These are phyloP conservation scores for Carassius carassius DNA, from an alignment of 2,113 vertebrate genomes.

Conservation along the genomic window DNA sequence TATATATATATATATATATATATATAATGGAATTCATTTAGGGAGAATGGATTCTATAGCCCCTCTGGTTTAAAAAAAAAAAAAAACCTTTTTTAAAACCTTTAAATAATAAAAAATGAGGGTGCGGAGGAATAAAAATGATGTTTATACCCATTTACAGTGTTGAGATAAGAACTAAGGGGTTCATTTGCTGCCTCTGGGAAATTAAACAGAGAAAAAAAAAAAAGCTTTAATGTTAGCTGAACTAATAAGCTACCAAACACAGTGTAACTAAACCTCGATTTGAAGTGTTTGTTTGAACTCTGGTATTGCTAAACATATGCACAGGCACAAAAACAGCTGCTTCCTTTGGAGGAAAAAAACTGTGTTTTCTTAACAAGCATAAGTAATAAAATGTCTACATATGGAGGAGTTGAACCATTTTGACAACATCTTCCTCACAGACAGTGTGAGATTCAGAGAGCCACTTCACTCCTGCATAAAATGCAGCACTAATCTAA, in stretches of 20 bases:
- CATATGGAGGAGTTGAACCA: constrained; percentile 16
- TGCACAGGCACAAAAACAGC: constrained; percentile 13
- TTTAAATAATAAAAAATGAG: not conserved
- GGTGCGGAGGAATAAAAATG: not conserved
- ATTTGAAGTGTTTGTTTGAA: not conserved
- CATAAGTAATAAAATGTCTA: constrained; percentile 1
- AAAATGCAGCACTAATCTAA: constrained; percentile 66
- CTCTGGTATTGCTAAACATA: constrained; percentile 4
- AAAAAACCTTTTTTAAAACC: not conserved
- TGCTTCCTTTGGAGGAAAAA: not conserved
- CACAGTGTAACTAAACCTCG: not conserved
- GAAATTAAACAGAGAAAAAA: constrained; percentile 19
- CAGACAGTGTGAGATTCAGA: constrained; percentile 6
- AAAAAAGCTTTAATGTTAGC: constrained; percentile 17
- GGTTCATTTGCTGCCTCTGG: constrained; percentile 26
- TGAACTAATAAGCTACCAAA: constrained; percentile 8
- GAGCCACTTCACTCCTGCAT: constrained; percentile 49
- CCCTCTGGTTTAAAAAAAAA: not conserved
- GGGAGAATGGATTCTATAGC: not conserved
- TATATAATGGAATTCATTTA: no score
- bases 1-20: no score
- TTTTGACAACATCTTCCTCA: constrained; percentile 1
- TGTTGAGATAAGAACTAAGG: not conserved
- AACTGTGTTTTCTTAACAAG: constrained; percentile 6
- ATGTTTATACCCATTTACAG: not conserved